Percentiles rank a stretch among this genome's conserved stretches.
These are phyloP conservation scores for Apodemia zela DNA, from an alignment of 2,888 invertebrate genomes.

Conservation along the genomic window DNA sequence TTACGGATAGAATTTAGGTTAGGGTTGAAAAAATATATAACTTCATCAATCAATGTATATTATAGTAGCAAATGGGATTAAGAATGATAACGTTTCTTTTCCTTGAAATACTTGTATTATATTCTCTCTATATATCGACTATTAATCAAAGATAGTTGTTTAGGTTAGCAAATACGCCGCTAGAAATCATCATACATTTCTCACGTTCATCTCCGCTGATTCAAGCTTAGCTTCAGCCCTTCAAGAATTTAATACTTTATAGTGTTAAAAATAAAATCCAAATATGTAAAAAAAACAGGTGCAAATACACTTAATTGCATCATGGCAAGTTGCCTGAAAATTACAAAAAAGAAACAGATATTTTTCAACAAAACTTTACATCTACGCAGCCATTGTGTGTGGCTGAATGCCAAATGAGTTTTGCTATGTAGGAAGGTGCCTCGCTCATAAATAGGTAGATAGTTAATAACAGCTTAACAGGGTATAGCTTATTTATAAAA, in stretches of 20 bases:
- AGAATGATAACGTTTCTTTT: too few species aligned
- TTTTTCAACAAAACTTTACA: slow-evolving; percentile 63
- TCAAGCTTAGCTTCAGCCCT: background rate
- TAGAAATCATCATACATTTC: too few species aligned
- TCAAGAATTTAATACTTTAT: background rate
- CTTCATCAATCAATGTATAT: background rate
- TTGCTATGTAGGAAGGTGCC: slow-evolving; percentile 51
- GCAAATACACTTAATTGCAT: slow-evolving; percentile 40
- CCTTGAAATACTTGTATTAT: too few species aligned
- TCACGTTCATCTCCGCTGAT: background rate
- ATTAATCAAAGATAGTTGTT: too few species aligned
- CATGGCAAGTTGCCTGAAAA: slow-evolving; percentile 52
- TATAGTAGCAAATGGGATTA: too few species aligned
- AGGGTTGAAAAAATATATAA: background rate
- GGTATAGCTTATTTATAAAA: background rate
- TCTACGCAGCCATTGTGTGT: slow-evolving; percentile 67
- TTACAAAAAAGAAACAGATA: slow-evolving; percentile 53
- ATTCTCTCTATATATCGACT: too few species aligned
- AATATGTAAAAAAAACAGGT: slow-evolving; percentile 15
- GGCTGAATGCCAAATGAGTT: slow-evolving; percentile 79
- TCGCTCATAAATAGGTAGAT: slow-evolving; percentile 20
- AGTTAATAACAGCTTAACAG: background rate
- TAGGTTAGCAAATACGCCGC: too few species aligned
- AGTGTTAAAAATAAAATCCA: slow-evolving; percentile 32
- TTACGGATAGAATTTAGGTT: background rate